These are phyloP conservation scores for Columba livia DNA, from an alignment of 2,113 vertebrate genomes.

Conservation along the genomic window DNA sequence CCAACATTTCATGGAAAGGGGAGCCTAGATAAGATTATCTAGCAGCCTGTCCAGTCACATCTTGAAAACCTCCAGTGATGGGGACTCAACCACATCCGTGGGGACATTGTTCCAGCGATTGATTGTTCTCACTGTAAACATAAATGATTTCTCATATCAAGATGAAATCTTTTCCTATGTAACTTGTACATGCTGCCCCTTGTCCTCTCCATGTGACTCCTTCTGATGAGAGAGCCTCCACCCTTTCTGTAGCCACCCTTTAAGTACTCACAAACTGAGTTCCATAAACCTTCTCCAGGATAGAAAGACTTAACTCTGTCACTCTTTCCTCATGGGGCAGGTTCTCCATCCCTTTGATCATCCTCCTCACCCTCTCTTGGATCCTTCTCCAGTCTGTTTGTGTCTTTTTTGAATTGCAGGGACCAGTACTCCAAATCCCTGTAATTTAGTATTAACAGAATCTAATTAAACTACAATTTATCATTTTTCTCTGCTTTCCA, in stretches of 20 bases:
- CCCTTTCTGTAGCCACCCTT: neutral
- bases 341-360: neutral
- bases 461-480: neutral
- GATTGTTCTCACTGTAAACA: neutral
- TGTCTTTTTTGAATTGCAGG: too few species aligned
- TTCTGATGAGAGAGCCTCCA: neutral
- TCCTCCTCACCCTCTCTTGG: too few species aligned
- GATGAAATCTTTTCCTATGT: neutral
- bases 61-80: neutral
- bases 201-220: neutral
- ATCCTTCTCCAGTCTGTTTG: too few species aligned
- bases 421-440: neutral
- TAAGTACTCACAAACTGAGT: neutral
- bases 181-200: neutral
- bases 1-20: neutral
- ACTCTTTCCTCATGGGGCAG: neutral
- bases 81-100: fast-evolving
- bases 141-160: neutral
- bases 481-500: neutral
- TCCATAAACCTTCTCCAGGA: neutral
- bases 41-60: neutral
- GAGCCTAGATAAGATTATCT: neutral
- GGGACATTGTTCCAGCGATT: neutral
- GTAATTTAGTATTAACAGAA: neutral
- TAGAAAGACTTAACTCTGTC: neutral